Evolutionary conservation across 2,888 invertebrate genomes (phyloP).

Genomic region (Nemotelus nigrinus): DNA sequence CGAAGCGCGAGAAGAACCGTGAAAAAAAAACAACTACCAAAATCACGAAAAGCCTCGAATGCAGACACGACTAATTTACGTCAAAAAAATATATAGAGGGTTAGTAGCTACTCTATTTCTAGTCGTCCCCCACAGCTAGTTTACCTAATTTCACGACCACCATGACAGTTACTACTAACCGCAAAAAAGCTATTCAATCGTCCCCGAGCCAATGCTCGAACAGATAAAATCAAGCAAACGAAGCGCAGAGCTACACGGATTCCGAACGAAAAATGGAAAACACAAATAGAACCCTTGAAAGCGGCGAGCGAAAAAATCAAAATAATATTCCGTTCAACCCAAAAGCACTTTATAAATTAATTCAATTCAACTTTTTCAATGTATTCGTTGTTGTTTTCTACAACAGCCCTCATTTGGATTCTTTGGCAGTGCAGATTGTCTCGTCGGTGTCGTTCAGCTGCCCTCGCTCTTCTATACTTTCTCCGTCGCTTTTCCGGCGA

Average conservation of each 20-base stretch:
- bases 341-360: conserved; percentile 59
- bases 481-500: conserved; percentile 12
- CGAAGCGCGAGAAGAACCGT: not conserved
- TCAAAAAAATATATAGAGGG: not conserved
- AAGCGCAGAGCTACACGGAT: not conserved
- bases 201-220: not conserved
- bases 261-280: conserved; percentile 2
- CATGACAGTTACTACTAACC: conserved; percentile 3
- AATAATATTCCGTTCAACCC: conserved; percentile 41
- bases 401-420: conserved; percentile 31
- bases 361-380: conserved; percentile 64
- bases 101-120: not conserved
- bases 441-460: not conserved
- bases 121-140: conserved; percentile 1
- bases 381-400: conserved; percentile 41
- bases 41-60: not conserved
- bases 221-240: conserved; percentile 22
- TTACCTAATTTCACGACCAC: conserved; percentile 16
- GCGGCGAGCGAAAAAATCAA: not conserved
- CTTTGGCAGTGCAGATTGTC: not conserved
- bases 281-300: conserved; percentile 9
- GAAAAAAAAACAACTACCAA: not conserved
- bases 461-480: not conserved
- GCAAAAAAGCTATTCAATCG: conserved; percentile 16
- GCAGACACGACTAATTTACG: not conserved